Evolutionary conservation across 2,113 vertebrate genomes (phyloP).

Genomic region (Gymnorhina tibicen): DNA sequence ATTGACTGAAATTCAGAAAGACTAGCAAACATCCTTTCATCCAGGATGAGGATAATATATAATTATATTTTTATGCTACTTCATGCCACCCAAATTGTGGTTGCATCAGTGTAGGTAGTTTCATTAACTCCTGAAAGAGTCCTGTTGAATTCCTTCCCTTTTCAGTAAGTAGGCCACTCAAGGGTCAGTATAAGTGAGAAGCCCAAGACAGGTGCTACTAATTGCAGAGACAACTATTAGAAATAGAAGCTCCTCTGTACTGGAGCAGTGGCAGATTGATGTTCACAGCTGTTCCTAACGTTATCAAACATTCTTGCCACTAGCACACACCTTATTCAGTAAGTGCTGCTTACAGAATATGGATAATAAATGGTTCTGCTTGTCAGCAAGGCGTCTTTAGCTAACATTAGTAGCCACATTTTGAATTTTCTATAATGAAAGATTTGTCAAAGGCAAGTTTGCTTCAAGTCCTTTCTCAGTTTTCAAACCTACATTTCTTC

Average conservation of each 20-base stretch:
- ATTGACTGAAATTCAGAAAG: constrained; percentile 3
- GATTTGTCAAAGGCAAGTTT: constrained; percentile 45
- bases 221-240: constrained; percentile 18
- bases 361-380: constrained; percentile 44
- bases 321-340: constrained; percentile 20
- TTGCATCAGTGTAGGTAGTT: constrained; percentile 1
- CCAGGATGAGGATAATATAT: neutral
- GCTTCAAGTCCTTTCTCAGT: constrained; percentile 37
- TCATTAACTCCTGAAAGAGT: constrained; percentile 46
- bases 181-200: constrained; percentile 36
- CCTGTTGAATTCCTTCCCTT: neutral
- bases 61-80: constrained; percentile 31
- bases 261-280: constrained; percentile 29
- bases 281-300: constrained; percentile 47
- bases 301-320: constrained; percentile 27
- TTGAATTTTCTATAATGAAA: constrained; percentile 41
- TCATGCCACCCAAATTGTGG: neutral
- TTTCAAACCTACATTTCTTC: constrained; percentile 40
- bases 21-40: constrained; percentile 17
- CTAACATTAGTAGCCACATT: constrained; percentile 28
- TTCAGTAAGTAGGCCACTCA: constrained; percentile 17
- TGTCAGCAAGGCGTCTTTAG: constrained; percentile 50
- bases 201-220: constrained; percentile 61
- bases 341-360: neutral
- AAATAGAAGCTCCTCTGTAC: constrained; percentile 39